Base-by-base conservation (phyloP, 1,140 invertebrate species). In the Himalopsyche phryganea region DNA sequence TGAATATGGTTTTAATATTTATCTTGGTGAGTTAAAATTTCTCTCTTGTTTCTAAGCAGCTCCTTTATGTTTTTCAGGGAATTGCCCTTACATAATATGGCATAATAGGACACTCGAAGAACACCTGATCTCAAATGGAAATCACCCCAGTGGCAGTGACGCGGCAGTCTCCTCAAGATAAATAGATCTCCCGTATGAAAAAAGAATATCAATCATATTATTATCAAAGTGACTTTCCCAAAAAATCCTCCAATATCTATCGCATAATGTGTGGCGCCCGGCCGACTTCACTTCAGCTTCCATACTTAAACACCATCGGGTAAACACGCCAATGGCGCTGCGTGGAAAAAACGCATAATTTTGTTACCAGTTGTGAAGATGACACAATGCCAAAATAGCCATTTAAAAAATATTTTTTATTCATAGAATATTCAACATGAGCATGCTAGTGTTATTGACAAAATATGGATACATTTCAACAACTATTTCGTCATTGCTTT, bases 151-250 rank as follows among this genome's bases (percentile, higher is more conserved):
- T 60, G 57, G 42, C 42, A 19, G 42, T 63, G 61, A 63, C 61
- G 57, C 41, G 48, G 40, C 46, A 36, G 20, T 33, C 36, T 23
- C 56, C 53, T 36, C 28, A 59, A 63, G 61, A 63, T 63, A 63
- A 63, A 63, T 63, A 60, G 61, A 42, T 50, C 52, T 57, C 35
- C 42, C 51, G 36, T 44, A 40, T 36, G 48, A 61, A 64, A 61
- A 64, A 61, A 60, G 62, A 60, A 64, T 64, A 64, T 64, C 62
- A 64, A 64, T 64, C 62, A 64, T 64, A 64, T 61, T 64, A 64
- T 60, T 64, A 64, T 64, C 62, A 61, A 64, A 64, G 58, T 64
- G 62, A 64, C 62, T 64, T 64, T 51, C 51, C 53, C 44, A 61
- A 54, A 58, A 61, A 64, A 61, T 60, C 47, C 62, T 56, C 62